A percentile compares a stretch with the other conserved stretches of the same genome.
Conservation (phyloP, 2,113 vertebrate species). For the Burhinus bistriatus region DNA sequence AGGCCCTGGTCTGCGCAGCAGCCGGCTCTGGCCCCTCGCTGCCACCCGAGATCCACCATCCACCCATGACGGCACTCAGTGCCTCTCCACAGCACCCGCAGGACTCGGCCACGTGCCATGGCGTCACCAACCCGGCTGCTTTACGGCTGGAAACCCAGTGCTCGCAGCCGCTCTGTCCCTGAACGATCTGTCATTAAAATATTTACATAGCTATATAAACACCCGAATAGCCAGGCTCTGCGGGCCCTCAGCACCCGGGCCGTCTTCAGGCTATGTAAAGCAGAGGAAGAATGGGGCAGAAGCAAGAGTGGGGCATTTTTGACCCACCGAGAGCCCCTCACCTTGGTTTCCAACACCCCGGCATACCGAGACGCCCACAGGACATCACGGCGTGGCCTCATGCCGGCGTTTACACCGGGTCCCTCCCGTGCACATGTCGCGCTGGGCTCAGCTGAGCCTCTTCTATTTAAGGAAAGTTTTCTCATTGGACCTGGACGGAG, state of each 20-base stretch:
- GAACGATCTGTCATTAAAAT: not conserved
- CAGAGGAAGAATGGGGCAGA: not conserved
- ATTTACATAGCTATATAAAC: not conserved
- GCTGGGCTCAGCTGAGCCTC: not conserved
- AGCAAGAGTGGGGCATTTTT: rapidly evolving
- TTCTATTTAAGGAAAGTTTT: not conserved
- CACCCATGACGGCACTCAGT: rapidly evolving
- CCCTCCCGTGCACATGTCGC: not conserved
- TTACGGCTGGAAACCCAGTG: not conserved
- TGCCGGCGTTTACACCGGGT: not conserved
- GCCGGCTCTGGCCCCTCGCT: not conserved
- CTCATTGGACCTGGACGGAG: not conserved
- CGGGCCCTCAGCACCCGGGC: too few relatives aligned
- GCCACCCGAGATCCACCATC: rapidly evolving
- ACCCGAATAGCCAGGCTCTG: not conserved
- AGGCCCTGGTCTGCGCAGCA: rapidly evolving
- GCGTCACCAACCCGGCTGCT: not conserved
- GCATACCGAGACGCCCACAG: rapidly evolving
- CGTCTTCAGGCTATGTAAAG: rapidly evolving
- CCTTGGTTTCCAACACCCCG: rapidly evolving
- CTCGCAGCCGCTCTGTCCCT: not conserved
- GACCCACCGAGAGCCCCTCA: not conserved
- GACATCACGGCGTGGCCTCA: rapidly evolving
- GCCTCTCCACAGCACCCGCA: not conserved
- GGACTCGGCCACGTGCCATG: not conserved